Percentiles rank a stretch among this genome's conserved stretches.
Conservation (phyloP, 2,888 invertebrate genomes). For the Aplocera efformata region DNA sequence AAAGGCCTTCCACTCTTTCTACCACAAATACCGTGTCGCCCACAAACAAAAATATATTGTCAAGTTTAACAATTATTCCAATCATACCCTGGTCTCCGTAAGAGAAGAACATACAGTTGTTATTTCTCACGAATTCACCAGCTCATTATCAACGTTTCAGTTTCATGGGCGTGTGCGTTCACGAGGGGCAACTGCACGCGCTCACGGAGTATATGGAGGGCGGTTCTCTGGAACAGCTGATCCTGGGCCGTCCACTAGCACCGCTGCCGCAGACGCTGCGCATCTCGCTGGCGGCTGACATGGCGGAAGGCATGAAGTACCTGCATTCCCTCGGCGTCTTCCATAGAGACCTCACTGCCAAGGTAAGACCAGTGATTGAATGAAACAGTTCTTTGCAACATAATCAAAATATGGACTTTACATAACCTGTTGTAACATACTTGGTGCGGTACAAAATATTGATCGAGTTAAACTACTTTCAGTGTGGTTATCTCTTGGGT, state of each 20-base stretch:
- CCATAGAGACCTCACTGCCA: slow-evolving; percentile 97
- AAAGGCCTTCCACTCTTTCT: too few relatives aligned
- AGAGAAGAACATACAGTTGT: too few relatives aligned
- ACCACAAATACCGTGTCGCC: too few relatives aligned
- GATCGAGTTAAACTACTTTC: too few relatives aligned
- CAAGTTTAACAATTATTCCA: too few relatives aligned
- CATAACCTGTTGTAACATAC: too few relatives aligned
- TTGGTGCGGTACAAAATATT: too few relatives aligned
- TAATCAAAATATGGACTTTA: too few relatives aligned
- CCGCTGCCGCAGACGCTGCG: slow-evolving; percentile 89
- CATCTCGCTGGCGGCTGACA: slow-evolving; percentile 92
- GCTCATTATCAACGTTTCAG: slow-evolving; percentile 77
- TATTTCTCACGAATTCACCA: too few relatives aligned
- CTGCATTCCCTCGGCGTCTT: slow-evolving; percentile 95
- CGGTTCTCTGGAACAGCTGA: slow-evolving; percentile 94
- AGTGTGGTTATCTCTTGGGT: too few relatives aligned
- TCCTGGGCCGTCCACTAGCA: slow-evolving; percentile 85
- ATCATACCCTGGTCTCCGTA: too few relatives aligned
- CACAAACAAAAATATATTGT: too few relatives aligned
- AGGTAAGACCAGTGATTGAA: slow-evolving; percentile 77
- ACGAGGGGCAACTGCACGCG: slow-evolving; percentile 97
- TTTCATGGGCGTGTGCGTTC: slow-evolving; percentile 97
- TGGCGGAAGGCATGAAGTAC: slow-evolving; percentile 95
- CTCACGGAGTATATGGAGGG: slow-evolving; percentile 97
- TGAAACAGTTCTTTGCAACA: not conserved